These are phyloP conservation scores for Campylorhamphus procurvoides DNA, from an alignment of 2,113 vertebrate genomes.

Conservation along the genomic window DNA sequence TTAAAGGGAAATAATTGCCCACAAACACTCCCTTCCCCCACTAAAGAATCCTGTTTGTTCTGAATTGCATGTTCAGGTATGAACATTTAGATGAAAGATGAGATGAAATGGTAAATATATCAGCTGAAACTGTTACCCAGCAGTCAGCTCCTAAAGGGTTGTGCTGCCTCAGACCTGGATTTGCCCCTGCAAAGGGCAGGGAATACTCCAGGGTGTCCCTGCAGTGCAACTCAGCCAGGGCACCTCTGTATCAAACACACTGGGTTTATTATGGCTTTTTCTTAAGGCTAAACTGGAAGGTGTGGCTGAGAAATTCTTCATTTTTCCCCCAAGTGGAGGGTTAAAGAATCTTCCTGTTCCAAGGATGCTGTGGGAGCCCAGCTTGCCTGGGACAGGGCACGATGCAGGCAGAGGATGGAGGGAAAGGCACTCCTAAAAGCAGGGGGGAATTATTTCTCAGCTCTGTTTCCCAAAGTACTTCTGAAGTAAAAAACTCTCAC, in stretches of 20 bases:
- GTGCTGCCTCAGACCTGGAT: accelerated
- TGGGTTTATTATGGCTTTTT: neutral
- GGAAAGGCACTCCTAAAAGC: neutral
- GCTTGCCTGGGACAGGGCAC: accelerated
- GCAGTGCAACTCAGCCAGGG: neutral
- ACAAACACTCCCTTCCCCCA: neutral
- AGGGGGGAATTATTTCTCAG: neutral
- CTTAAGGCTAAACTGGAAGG: neutral
- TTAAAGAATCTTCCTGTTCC: neutral
- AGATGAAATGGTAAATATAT: neutral
- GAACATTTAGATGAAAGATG: neutral
- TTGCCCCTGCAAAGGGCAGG: neutral
- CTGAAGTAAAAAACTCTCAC: neutral
- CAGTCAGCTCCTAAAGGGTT: neutral
- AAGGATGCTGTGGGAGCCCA: accelerated
- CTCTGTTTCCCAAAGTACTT: neutral
- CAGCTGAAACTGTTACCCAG: neutral
- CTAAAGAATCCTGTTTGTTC: neutral
- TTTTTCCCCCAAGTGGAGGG: neutral
- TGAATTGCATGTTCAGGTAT: neutral
- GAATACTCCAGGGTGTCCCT: neutral
- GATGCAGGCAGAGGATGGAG: neutral
- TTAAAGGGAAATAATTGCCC: neutral
- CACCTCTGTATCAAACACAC: neutral
- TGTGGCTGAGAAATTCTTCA: neutral